phyloP scores from a whole-genome alignment of 35 echinoderm and acorn worm species.

The Stichopus chloronotus region DNA sequence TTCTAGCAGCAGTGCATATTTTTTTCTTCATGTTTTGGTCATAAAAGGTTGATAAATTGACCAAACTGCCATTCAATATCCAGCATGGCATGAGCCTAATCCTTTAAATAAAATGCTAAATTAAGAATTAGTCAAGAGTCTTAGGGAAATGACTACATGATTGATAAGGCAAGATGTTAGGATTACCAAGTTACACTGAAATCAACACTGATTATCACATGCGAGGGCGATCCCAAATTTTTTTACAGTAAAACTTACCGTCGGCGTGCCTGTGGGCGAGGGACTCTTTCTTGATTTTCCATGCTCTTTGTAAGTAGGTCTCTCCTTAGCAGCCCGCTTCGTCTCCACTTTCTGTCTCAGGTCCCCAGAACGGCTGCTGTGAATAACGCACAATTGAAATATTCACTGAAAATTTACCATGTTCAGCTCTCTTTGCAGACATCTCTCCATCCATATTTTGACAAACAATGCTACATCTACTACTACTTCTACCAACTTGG shows the following conservation, averaged over 20 bases:
- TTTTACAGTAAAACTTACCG: not conserved
- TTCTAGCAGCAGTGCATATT: too few relatives aligned
- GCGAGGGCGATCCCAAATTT: not conserved
- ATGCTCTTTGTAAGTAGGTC: constrained; percentile 39
- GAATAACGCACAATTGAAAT: not conserved
- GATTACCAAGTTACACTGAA: not conserved
- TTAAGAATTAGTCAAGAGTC: too few relatives aligned
- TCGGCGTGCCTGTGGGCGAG: not conserved
- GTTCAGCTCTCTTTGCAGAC: not conserved
- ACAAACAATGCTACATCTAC: too few relatives aligned
- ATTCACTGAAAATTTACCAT: not conserved
- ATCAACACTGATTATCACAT: not conserved
- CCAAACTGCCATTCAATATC: too few relatives aligned
- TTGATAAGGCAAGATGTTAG: too few relatives aligned
- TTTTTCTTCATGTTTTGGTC: too few relatives aligned
- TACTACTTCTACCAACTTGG: too few relatives aligned
- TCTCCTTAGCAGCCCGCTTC: constrained; percentile 45
- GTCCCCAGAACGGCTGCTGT: constrained; percentile 24
- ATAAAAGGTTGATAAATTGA: too few relatives aligned
- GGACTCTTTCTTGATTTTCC: constrained; percentile 42
- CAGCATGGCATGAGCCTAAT: too few relatives aligned
- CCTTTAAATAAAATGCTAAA: too few relatives aligned
- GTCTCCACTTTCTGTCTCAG: constrained; percentile 48
- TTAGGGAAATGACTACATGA: too few relatives aligned
- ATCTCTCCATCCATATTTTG: not conserved